phyloP scores from a whole-genome alignment of 2,113 vertebrate genomes.

The Tichodroma muraria region DNA sequence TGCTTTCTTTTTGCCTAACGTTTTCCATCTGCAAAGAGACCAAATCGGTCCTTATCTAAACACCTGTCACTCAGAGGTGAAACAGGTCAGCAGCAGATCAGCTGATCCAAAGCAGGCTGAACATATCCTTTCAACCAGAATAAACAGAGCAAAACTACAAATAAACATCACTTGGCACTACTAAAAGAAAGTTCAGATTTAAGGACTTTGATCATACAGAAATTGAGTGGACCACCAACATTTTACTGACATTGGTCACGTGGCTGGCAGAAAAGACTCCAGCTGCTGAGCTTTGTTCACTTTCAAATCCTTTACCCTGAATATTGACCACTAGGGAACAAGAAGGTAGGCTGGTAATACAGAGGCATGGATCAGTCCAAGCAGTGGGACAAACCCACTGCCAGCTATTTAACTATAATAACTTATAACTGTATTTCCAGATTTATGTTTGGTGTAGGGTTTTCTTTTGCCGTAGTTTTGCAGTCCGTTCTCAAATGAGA shows the following conservation, averaged over 20 bases:
- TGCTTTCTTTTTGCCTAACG: neutral
- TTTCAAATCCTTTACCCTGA: neutral
- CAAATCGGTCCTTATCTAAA: slow-evolving; percentile 55
- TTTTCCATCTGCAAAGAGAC: slow-evolving; percentile 30
- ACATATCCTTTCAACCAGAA: slow-evolving; percentile 45
- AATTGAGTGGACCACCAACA: slow-evolving; percentile 50
- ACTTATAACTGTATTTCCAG: neutral
- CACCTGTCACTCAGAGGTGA: slow-evolving; percentile 53
- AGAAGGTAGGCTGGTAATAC: neutral
- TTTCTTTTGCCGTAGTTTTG: neutral
- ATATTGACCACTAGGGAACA: neutral
- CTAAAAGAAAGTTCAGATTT: slow-evolving; percentile 29
- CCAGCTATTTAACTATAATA: neutral
- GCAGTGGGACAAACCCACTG: neutral
- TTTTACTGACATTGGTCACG: slow-evolving; percentile 16
- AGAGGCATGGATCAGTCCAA: neutral
- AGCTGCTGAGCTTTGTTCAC: slow-evolving; percentile 12
- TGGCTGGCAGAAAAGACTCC: slow-evolving; percentile 9
- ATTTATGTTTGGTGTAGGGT: neutral
- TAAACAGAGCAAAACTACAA: slow-evolving; percentile 59
- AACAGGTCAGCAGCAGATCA: neutral
- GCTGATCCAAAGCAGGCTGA: slow-evolving; percentile 43
- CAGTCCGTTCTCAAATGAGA: neutral
- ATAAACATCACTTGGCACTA: slow-evolving; percentile 52
- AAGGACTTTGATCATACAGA: slow-evolving; percentile 51